Percentiles rank a stretch among this genome's conserved stretches.
These are phyloP conservation scores for Apis laboriosa DNA, from an alignment of 1,140 invertebrate genomes.

Conservation along the genomic window DNA sequence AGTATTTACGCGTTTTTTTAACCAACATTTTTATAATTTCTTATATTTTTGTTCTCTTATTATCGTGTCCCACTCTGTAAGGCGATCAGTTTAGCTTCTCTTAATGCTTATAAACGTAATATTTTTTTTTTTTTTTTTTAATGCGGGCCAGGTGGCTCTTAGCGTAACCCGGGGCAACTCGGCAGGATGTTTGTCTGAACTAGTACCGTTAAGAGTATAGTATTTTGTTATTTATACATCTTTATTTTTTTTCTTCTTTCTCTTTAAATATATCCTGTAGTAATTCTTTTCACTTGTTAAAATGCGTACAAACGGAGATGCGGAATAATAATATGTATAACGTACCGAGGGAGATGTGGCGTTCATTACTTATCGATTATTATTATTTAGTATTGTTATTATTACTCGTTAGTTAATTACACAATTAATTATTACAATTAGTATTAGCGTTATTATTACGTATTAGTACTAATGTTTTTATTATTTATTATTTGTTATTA, in stretches of 20 bases:
- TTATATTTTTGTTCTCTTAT: slow-evolving; percentile 47
- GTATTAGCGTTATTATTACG: slow-evolving; percentile 48
- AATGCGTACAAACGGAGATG: slow-evolving; percentile 74
- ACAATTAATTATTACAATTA: slow-evolving; percentile 51
- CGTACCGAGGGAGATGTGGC: slow-evolving; percentile 67
- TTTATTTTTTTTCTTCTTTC: slow-evolving; percentile 15
- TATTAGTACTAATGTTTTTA: slow-evolving; percentile 41
- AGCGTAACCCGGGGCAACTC: slow-evolving; percentile 72
- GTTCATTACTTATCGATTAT: slow-evolving; percentile 63
- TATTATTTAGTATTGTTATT: slow-evolving; percentile 61
- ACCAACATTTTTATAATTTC: slow-evolving; percentile 9
- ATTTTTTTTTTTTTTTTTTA: slow-evolving; percentile 55
- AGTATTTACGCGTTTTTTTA: slow-evolving; percentile 25
- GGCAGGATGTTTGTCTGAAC: slow-evolving; percentile 74
- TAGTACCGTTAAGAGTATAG: slow-evolving; percentile 74
- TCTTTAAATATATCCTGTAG: slow-evolving; percentile 58
- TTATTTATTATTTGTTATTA: slow-evolving; percentile 53
- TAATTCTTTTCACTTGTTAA: slow-evolving; percentile 65
- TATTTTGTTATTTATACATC: slow-evolving; percentile 52
- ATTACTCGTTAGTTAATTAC: slow-evolving; percentile 50
- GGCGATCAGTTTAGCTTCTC: slow-evolving; percentile 59
- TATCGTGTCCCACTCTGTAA: slow-evolving; percentile 57
- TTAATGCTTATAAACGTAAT: slow-evolving; percentile 65
- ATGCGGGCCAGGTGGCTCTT: slow-evolving; percentile 70
- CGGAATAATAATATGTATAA: slow-evolving; percentile 69